Base-by-base conservation (phyloP, 2,888 invertebrate species). In the Machimus rusticus region DNA sequence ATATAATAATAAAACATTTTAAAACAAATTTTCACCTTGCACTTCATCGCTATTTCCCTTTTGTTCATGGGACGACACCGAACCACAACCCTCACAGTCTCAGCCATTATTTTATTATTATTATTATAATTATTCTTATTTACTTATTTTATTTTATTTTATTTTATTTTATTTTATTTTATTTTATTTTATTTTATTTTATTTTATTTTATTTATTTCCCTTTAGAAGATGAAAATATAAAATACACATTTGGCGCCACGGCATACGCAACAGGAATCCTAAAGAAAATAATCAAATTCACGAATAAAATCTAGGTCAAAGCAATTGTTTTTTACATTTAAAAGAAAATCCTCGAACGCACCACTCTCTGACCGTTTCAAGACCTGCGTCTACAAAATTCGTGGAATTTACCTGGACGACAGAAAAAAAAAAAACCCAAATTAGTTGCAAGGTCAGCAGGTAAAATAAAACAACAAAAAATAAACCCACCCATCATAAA, bases 41-140 rank as follows among this genome's bases (percentile, higher is more conserved):
- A 96, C 89, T 95, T 95, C 88, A 95, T 92, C 82, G 94, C 94
- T 82, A 93, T 94, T 93, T 98, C 98, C 89, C 95, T 94, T 89
- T 94, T 94, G 93, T 96, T 97, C 95, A 97, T 95, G 34, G 98
- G 98, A 84, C 98, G 95, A 94, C 97, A 98, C 2, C 92, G 90
- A 6, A 92, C 92, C 14, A 92, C 90, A 46, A 92, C 92, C 37
- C 91, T 90, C 1, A 92, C 91, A 57, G 92, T 92, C 89, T 92
- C 92, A 37, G 90, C 90, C 92, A 92, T 66, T 19, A 55, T 55
- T 55, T 0, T 51, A n/a, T n/a, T n/a, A n/a, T n/a, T 51, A n/a
- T 51, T 51, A 4, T 19, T 55, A 16, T 6, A 3, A 55, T n/a
- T 55, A 5, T 4, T 55, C 8, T 55, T 12, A 39, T 9, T 37